phyloP scores from a whole-genome alignment of 1,140 invertebrate species.

The Melanaphis sacchari region DNA sequence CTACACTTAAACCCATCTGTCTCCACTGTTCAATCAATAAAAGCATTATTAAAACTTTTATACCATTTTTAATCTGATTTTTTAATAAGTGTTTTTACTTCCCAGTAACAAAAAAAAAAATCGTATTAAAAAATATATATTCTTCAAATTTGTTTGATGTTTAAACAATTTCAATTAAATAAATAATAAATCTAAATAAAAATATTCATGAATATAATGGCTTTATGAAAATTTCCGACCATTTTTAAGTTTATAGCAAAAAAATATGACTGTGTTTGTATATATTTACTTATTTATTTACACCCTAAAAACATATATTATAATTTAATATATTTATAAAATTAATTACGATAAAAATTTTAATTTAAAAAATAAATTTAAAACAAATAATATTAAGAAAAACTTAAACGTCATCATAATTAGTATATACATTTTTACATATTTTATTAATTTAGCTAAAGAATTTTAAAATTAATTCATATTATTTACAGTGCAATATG shows the following conservation, averaged over 20 bases:
- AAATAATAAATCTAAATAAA: conserved; percentile 2
- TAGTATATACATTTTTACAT: neutral
- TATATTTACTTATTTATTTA: neutral
- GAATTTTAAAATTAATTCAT: neutral
- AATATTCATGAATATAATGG: neutral
- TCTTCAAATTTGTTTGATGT: neutral
- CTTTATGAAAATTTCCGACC: neutral
- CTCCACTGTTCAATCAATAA: neutral
- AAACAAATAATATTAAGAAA: no score
- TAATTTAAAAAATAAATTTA: no score
- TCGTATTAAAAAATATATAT: neutral
- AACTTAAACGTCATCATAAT: neutral
- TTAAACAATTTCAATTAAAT: neutral
- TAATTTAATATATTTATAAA: neutral
- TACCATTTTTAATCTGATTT: neutral
- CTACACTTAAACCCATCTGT: neutral
- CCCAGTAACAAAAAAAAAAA: neutral
- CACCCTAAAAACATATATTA: neutral
- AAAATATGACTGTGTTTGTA: neutral
- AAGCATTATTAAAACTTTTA: neutral
- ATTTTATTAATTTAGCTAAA: neutral
- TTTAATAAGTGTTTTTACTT: neutral
- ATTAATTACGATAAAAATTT: neutral
- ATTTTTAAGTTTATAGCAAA: neutral
- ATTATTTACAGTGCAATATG: neutral